Base-by-base conservation (phyloP, 2,888 invertebrate genomes). In the Sinohyriopsis cumingii region DNA sequence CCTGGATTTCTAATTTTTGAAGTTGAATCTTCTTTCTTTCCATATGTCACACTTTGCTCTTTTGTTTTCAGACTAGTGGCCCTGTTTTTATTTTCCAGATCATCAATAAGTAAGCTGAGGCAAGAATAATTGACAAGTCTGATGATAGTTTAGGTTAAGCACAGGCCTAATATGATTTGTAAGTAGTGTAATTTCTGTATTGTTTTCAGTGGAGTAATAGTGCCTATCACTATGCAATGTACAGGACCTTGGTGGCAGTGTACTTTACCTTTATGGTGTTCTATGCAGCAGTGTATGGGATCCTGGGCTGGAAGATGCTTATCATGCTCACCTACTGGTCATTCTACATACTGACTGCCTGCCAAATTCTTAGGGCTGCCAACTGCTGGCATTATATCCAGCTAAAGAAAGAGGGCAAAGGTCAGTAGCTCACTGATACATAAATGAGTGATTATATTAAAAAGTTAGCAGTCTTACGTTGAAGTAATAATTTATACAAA, bases 241-340 rank as follows among this genome's bases (percentile, higher is more conserved):
- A 82, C 72, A 72, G 81, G 55, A 75, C 76, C 6, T 9, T 77
- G 15, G 77, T 80, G 19, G 81, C 81, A 22, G 60, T 69, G 15
- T 80, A 76, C 57, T 82, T 82, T 67, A 67, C 73, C n/a, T 60
- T 82, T 57, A 80, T 82, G 76, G 78, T 80, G n/a, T 71, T 80
- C 45, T 82, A 82, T 67, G 75, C 81, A 20, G 78, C 74, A 3
- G 56, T 80, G 12, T 73, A 68, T 55, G 81, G 81, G 25, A 75
- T 74, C 12, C 70, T 82, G n/a, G 77, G 77, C 19, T 63, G 25
- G 20, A 79, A 82, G 60, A 77, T 79, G 62, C 64, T 78, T 53
- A 82, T 82, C 24, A 82, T 82, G 81, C 69, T 82, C 33, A 82
- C 81, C 0, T 82, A 82, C 66, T 82, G 81, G 81, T 77, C 81